Percentiles rank a stretch among this genome's conserved stretches.
Conservation (phyloP, 2,888 invertebrate species). For the Ornithoptera priamus region DNA sequence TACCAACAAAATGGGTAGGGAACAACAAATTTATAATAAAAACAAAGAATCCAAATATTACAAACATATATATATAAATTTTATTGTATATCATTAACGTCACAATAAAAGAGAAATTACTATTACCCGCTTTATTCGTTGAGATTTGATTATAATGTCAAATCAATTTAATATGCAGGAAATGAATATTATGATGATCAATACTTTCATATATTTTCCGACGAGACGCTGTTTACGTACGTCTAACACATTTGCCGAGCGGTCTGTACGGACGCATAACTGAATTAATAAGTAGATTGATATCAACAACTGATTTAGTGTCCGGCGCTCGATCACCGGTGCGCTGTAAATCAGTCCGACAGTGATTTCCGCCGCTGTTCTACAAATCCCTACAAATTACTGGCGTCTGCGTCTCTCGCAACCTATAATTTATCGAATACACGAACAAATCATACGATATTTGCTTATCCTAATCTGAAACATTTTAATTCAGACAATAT, state of each 20-base stretch:
- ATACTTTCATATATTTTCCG: background rate
- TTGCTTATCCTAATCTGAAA: slow-evolving; percentile 35
- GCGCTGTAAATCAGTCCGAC: slow-evolving; percentile 41
- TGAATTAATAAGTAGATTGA: slow-evolving; percentile 43
- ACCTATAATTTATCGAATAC: slow-evolving; percentile 11
- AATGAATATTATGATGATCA: background rate
- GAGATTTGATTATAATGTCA: too few relatives aligned
- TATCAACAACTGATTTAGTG: slow-evolving; percentile 47
- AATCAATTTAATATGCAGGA: background rate
- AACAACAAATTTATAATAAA: too few relatives aligned
- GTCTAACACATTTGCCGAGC: slow-evolving; percentile 17
- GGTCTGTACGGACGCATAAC: slow-evolving; percentile 27
- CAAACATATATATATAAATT: too few relatives aligned
- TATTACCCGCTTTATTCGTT: too few relatives aligned
- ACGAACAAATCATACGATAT: background rate
- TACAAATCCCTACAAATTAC: slow-evolving; percentile 45
- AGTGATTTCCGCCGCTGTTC: slow-evolving; percentile 42
- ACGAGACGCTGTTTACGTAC: slow-evolving; percentile 8
- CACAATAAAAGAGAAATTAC: too few relatives aligned
- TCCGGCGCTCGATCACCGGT: slow-evolving; percentile 31
- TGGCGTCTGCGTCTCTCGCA: slow-evolving; percentile 10
- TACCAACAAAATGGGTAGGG: too few relatives aligned
- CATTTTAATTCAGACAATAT: slow-evolving; percentile 30
- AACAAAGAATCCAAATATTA: too few relatives aligned
- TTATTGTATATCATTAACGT: too few relatives aligned